Percentiles rank a stretch among this genome's conserved stretches.
Conservation (phyloP, 2,113 vertebrate species). For the Pangasianodon gigas region DNA sequence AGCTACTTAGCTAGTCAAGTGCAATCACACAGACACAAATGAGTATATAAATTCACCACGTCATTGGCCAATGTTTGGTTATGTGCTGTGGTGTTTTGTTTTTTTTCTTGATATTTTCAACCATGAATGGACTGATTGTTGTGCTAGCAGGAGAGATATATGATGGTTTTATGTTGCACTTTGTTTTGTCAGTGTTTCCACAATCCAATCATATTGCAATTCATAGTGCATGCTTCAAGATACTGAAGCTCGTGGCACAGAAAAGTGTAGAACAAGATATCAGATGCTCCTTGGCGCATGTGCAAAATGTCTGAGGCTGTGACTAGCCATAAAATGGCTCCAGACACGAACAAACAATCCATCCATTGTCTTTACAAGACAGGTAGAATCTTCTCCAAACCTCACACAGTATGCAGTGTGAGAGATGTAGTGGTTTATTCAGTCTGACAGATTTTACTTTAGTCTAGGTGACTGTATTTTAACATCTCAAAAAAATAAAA, state of each 20-base stretch:
- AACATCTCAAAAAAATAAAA: conserved; percentile 32
- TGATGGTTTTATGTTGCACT: neutral
- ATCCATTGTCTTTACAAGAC: neutral
- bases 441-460: conserved; percentile 70
- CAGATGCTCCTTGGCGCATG: neutral
- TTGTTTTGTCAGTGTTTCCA: neutral
- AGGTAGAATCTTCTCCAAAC: conserved; percentile 25
- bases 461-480: conserved; percentile 53
- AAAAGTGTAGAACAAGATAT: neutral
- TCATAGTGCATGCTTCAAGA: neutral
- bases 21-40: neutral
- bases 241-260: neutral
- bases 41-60: neutral
- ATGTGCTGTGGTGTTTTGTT: neutral
- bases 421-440: conserved; percentile 71
- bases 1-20: neutral
- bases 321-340: neutral
- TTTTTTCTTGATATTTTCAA: neutral
- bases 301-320: neutral
- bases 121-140: neutral
- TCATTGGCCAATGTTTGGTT: neutral
- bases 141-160: neutral
- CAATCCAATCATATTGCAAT: neutral
- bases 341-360: neutral
- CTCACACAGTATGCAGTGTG: conserved; percentile 54